A percentile compares a stretch with the other conserved stretches of the same genome.
Evolutionary conservation across 2,888 invertebrate genomes (phyloP).

Genomic region (Microplitis manilae): DNA sequence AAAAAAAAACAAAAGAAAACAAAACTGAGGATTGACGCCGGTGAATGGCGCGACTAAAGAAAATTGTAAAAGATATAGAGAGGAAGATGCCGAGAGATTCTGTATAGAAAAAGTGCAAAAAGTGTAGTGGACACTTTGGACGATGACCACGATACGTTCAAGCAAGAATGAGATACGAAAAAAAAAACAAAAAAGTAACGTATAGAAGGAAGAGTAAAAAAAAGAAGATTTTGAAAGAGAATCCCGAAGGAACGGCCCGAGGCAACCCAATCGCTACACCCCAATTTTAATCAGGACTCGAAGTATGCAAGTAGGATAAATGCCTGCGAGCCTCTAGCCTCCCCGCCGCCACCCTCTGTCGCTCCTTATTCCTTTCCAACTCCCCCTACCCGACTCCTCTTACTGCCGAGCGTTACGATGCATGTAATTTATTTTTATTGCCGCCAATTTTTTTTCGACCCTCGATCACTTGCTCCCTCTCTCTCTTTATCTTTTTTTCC

Average conservation of each 20-base stretch:
- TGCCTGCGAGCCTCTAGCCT: slow-evolving; percentile 61
- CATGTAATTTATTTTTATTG: slow-evolving; percentile 73
- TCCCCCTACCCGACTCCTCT: slow-evolving; percentile 39
- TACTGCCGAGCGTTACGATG: slow-evolving; percentile 69
- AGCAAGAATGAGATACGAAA: slow-evolving; percentile 36
- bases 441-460: slow-evolving; percentile 71
- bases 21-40: slow-evolving; percentile 9
- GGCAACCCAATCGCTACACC: slow-evolving; percentile 61
- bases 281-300: slow-evolving; percentile 71
- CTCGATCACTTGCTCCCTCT: slow-evolving; percentile 61
- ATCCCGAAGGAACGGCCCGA: slow-evolving; percentile 56
- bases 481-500: slow-evolving; percentile 21
- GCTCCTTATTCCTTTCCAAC: slow-evolving; percentile 50
- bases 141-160: not conserved
- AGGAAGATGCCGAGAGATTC: not conserved
- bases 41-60: slow-evolving; percentile 13
- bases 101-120: slow-evolving; percentile 27
- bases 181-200: slow-evolving; percentile 19
- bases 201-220: slow-evolving; percentile 26
- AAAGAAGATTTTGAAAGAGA: slow-evolving; percentile 41
- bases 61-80: slow-evolving; percentile 18
- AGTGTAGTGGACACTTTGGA: slow-evolving; percentile 26
- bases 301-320: slow-evolving; percentile 70
- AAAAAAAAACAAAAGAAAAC: no score
- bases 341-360: slow-evolving; percentile 26